phyloP scores from a whole-genome alignment of 2,888 invertebrate species.

The Drosophila atripex region DNA sequence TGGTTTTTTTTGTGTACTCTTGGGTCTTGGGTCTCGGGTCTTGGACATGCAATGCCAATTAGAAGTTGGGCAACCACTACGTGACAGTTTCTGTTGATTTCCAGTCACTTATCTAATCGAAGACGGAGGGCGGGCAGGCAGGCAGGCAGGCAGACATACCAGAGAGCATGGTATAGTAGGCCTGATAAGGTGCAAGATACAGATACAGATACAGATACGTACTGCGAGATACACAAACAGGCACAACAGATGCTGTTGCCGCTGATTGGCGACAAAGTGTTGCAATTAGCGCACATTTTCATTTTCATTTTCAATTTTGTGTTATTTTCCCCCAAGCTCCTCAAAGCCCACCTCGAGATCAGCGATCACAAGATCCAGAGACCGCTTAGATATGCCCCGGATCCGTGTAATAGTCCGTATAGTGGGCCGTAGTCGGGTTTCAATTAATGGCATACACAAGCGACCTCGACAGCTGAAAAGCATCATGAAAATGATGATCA shows the following conservation, averaged over 20 bases:
- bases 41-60: constrained; percentile 69
- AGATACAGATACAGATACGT: constrained; percentile 14
- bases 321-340: background rate
- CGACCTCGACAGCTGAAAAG: constrained; percentile 33
- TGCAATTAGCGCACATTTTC: constrained; percentile 69
- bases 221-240: constrained; percentile 10
- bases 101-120: constrained; percentile 61
- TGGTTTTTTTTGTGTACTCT: constrained; percentile 22
- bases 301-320: constrained; percentile 43
- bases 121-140: too few relatives aligned
- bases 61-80: constrained; percentile 66
- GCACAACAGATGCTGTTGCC: constrained; percentile 32
- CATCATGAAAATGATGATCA: constrained; percentile 37
- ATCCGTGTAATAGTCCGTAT: background rate
- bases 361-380: constrained; percentile 45
- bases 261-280: constrained; percentile 66
- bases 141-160: too few relatives aligned
- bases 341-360: constrained; percentile 29
- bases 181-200: constrained; percentile 29
- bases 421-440: constrained; percentile 37
- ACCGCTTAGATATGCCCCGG: background rate
- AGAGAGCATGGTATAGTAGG: background rate
- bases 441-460: constrained; percentile 44
- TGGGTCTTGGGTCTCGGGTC: constrained; percentile 9
- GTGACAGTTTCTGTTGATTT: constrained; percentile 29